These are phyloP conservation scores for Gouania willdenowi DNA, from an alignment of 2,797 vertebrate species.

Conservation along the genomic window DNA sequence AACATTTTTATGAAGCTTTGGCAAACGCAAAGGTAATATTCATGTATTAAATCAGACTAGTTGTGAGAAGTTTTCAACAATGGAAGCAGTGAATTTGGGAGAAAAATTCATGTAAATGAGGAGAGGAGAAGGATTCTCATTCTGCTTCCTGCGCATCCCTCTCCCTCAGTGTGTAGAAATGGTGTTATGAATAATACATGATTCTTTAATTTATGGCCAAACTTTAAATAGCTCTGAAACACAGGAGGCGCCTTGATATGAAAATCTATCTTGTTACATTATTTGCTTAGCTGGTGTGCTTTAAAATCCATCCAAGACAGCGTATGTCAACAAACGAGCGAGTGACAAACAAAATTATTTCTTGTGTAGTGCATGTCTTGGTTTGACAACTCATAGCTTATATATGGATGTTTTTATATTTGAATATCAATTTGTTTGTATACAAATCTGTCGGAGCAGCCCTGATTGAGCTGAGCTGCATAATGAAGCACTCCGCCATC, in stretches of 20 bases:
- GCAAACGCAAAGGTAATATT: constrained; percentile 30
- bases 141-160: constrained; percentile 49
- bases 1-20: too few relatives aligned
- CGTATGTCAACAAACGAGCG: constrained; percentile 26
- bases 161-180: constrained; percentile 39
- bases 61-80: too few relatives aligned
- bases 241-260: constrained; percentile 24
- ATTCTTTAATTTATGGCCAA: constrained; percentile 63
- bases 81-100: too few relatives aligned
- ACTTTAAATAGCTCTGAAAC: constrained; percentile 65
- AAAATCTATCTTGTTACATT: constrained; percentile 47
- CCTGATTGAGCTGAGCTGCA: too few relatives aligned
- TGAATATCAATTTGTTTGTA: too few relatives aligned
- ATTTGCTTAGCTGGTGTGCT: constrained; percentile 32
- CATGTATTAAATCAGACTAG: constrained; percentile 56
- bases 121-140: constrained; percentile 22
- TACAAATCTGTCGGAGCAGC: too few relatives aligned
- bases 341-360: constrained; percentile 21
- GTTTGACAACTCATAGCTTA: constrained; percentile 8
- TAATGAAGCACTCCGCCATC: too few relatives aligned
- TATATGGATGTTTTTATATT: background rate
- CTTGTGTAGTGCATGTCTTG: background rate
- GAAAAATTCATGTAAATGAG: constrained; percentile 11
- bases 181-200: constrained; percentile 64
- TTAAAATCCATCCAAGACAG: constrained; percentile 13